phyloP scores from a whole-genome alignment of 2,888 invertebrate genomes.

The Gerris lacustris region DNA sequence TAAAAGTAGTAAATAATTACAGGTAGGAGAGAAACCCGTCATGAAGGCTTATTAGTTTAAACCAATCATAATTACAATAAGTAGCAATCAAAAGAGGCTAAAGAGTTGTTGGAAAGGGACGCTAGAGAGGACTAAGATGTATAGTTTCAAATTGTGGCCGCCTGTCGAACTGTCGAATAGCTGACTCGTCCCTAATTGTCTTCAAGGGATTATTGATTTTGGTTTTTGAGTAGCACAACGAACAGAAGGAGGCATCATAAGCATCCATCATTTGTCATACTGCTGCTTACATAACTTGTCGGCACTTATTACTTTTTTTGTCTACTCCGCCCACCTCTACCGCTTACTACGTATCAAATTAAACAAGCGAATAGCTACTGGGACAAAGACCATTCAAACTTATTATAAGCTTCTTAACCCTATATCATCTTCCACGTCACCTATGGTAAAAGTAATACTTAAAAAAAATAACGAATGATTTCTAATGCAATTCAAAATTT shows the following conservation, averaged over 20 bases:
- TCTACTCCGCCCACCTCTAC: neutral
- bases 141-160: neutral
- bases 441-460: no score
- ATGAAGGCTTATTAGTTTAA: neutral
- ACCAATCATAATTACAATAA: constrained; percentile 1
- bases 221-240: neutral
- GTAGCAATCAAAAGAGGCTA: neutral
- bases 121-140: neutral
- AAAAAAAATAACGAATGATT: no score
- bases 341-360: neutral
- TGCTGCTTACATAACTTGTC: neutral
- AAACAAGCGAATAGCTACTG: no score
- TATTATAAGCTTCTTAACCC: no score
- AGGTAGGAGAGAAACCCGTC: no score
- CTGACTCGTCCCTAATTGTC: neutral
- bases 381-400: no score
- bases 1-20: no score
- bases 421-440: no score
- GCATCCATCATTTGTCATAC: neutral
- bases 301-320: neutral
- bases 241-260: neutral
- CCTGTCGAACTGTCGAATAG: neutral
- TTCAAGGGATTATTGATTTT: neutral
- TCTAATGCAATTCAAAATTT: no score
- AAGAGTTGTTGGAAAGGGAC: neutral